Conservation (phyloP, 2,797 vertebrate genomes). For the Cyprinella venusta region DNA sequence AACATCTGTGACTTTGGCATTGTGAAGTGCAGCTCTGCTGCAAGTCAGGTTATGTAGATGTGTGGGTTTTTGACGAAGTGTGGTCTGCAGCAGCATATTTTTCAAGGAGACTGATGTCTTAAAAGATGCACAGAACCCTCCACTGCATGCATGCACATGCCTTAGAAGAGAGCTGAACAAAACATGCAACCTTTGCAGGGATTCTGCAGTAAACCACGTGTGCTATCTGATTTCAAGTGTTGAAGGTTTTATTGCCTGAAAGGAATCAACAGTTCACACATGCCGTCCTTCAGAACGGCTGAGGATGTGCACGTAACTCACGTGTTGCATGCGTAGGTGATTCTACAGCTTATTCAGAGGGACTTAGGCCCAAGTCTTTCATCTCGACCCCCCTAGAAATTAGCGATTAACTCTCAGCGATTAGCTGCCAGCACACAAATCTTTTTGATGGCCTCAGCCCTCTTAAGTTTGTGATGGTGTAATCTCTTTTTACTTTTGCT, state of each 20-base stretch:
- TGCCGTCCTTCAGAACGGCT: background rate
- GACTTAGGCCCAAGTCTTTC: conserved; percentile 23
- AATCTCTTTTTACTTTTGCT: conserved; percentile 10
- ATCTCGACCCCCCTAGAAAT: conserved; percentile 9
- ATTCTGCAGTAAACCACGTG: background rate
- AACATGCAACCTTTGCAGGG: conserved; percentile 6
- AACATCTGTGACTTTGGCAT: conserved; percentile 8
- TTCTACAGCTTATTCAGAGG: conserved; percentile 11
- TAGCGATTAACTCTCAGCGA: conserved; percentile 31
- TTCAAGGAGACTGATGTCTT: conserved; percentile 16
- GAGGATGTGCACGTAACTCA: background rate
- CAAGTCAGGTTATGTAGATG: background rate
- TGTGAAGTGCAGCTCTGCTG: background rate
- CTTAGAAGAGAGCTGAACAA: conserved; percentile 15
- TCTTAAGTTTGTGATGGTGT: conserved; percentile 13
- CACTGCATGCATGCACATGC: background rate
- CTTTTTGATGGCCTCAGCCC: conserved; percentile 10
- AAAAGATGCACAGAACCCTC: background rate
- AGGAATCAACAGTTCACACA: background rate
- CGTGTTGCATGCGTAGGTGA: conserved; percentile 12
- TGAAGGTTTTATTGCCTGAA: background rate
- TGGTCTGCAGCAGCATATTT: background rate
- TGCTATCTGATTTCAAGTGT: background rate
- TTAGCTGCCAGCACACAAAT: conserved; percentile 29
- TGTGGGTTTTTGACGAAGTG: background rate